phyloP scores from a whole-genome alignment of 1,140 invertebrate genomes.

The Monomorium pharaonis region DNA sequence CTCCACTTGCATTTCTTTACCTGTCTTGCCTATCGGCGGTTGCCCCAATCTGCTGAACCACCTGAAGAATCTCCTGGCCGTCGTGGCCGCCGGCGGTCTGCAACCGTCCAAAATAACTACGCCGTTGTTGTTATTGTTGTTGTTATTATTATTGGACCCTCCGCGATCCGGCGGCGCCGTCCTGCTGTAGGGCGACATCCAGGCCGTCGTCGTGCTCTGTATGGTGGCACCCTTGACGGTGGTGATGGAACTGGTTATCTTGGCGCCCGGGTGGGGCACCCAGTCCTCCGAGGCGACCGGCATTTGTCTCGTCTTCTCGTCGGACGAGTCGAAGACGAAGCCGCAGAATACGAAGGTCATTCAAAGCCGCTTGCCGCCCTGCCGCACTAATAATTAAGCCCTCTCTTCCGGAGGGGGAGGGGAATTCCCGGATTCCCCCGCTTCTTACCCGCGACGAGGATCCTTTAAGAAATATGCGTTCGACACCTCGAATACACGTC shows the following conservation, averaged over 20 bases:
- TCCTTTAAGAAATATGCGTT: background rate
- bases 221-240: slow-evolving; percentile 73
- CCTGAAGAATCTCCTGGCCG: slow-evolving; percentile 79
- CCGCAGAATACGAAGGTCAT: slow-evolving; percentile 83
- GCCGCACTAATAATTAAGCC: slow-evolving; percentile 1
- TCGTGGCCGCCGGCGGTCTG: slow-evolving; percentile 78
- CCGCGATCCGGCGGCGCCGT: slow-evolving; percentile 68
- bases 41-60: slow-evolving; percentile 82
- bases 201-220: slow-evolving; percentile 75
- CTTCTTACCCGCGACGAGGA: background rate
- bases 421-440: background rate
- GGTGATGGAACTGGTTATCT: slow-evolving; percentile 78
- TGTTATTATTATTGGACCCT: slow-evolving; percentile 63
- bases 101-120: slow-evolving; percentile 81
- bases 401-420: slow-evolving; percentile 22
- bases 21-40: slow-evolving; percentile 81
- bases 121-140: slow-evolving; percentile 73
- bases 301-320: slow-evolving; percentile 81
- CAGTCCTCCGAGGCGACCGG: slow-evolving; percentile 81
- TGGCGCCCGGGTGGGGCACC: slow-evolving; percentile 76
- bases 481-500: background rate
- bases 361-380: slow-evolving; percentile 67
- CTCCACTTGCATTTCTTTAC: slow-evolving; percentile 56
- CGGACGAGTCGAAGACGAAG: slow-evolving; percentile 81
- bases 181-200: slow-evolving; percentile 80